Evolutionary conservation across 2,888 invertebrate genomes (phyloP).

Genomic region (Tetragonula carbonaria): DNA sequence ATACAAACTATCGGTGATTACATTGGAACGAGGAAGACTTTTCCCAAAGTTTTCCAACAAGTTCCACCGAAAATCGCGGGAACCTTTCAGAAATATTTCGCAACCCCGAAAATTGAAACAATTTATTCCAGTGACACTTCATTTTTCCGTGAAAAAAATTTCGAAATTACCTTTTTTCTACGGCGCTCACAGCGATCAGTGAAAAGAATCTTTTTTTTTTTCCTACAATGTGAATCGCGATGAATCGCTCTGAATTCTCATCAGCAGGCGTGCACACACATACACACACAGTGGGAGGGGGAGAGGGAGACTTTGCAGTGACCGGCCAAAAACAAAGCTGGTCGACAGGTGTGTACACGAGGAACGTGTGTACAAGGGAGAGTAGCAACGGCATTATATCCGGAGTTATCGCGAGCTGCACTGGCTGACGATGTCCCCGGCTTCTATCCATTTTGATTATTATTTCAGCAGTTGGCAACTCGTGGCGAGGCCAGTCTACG

Average conservation of each 20-base stretch:
- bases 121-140: too few species aligned
- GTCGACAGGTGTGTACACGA: background rate
- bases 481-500: background rate
- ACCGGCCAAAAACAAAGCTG: background rate
- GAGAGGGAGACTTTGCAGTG: background rate
- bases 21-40: too few species aligned
- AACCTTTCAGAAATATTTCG: too few species aligned
- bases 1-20: too few species aligned
- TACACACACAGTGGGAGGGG: background rate
- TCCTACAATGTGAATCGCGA: too few species aligned
- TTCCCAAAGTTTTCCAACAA: too few species aligned
- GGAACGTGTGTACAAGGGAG: background rate
- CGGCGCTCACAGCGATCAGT: too few species aligned
- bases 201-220: too few species aligned
- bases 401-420: background rate
- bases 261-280: background rate
- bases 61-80: too few species aligned
- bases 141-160: too few species aligned
- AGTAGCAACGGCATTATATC: background rate
- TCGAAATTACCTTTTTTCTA: too few species aligned
- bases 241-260: background rate
- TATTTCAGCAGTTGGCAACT: slow-evolving; percentile 13
- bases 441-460: slow-evolving; percentile 28
- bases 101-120: too few species aligned
- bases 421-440: background rate